Conservation (phyloP, 2,888 invertebrate species). For the Desoria tigrina region DNA sequence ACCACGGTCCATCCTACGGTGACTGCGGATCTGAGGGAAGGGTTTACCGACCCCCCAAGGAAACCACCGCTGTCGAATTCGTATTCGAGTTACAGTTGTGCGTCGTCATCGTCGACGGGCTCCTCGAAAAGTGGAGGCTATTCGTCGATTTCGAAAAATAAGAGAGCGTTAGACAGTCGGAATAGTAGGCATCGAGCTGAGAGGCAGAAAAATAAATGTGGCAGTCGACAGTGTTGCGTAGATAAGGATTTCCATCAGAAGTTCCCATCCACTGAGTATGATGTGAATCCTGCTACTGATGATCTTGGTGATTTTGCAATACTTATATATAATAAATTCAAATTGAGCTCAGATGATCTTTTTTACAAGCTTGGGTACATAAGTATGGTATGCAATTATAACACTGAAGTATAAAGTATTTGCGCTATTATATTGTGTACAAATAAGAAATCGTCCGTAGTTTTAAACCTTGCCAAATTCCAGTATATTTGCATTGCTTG, state of each 20-base stretch:
- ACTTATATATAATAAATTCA: neutral
- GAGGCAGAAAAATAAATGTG: constrained; percentile 4
- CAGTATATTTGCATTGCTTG: no score
- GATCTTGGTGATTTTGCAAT: constrained; percentile 12
- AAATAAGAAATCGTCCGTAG: no score
- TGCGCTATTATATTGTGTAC: no score
- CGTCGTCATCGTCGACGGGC: neutral
- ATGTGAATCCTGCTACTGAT: neutral
- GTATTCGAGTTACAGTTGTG: constrained; percentile 26
- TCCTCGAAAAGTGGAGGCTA: constrained; percentile 24
- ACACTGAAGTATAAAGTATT: no score
- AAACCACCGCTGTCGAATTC: constrained; percentile 32
- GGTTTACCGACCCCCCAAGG: constrained; percentile 15
- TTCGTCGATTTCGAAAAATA: constrained; percentile 20
- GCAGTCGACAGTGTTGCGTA: constrained; percentile 11
- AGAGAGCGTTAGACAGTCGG: constrained; percentile 26
- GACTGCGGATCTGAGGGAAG: constrained; percentile 3
- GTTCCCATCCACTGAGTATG: neutral
- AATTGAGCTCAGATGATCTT: neutral
- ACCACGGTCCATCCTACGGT: constrained; percentile 24
- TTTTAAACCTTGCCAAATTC: no score
- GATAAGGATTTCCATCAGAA: constrained; percentile 16
- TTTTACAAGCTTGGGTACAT: neutral
- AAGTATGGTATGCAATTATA: no score
- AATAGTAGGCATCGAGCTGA: constrained; percentile 18